phyloP scores from a whole-genome alignment of 2,888 invertebrate species.

The Oxycera nigricornis region DNA sequence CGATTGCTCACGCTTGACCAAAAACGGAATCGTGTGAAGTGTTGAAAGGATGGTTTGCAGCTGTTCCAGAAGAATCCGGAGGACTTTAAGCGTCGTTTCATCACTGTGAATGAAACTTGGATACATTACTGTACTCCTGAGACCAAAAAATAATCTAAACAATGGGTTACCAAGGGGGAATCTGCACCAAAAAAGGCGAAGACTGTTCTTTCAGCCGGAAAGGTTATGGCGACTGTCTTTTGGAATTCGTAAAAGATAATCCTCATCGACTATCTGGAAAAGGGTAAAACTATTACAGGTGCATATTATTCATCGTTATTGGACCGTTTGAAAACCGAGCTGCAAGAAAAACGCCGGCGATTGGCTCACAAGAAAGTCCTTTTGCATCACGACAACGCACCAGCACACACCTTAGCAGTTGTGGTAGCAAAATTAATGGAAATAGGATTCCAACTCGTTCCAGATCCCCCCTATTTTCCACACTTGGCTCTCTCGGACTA shows the following conservation, averaged over 20 bases:
- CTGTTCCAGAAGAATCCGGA: no score
- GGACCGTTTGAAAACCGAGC: slow-evolving; percentile 1
- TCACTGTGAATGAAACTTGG: no score
- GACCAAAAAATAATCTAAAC: no score
- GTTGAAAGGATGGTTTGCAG: not conserved
- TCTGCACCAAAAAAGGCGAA: not conserved
- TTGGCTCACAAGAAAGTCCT: not conserved
- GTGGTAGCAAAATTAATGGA: slow-evolving; percentile 1
- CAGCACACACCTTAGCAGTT: not conserved
- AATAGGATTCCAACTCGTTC: slow-evolving; percentile 7
- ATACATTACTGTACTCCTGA: no score
- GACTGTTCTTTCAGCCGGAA: not conserved
- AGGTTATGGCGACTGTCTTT: no score
- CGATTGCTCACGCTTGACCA: no score
- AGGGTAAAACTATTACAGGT: slow-evolving; percentile 13
- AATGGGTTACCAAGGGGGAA: no score
- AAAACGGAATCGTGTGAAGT: not conserved
- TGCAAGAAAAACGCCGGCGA: no score
- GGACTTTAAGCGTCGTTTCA: no score
- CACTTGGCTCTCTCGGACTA: not conserved
- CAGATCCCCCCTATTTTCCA: not conserved
- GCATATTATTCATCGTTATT: slow-evolving; percentile 3
- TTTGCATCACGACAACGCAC: slow-evolving; percentile 1
- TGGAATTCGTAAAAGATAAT: no score
- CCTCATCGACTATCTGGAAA: no score